Conservation (phyloP, 2,888 invertebrate genomes). For the Rotaria sp. region DNA sequence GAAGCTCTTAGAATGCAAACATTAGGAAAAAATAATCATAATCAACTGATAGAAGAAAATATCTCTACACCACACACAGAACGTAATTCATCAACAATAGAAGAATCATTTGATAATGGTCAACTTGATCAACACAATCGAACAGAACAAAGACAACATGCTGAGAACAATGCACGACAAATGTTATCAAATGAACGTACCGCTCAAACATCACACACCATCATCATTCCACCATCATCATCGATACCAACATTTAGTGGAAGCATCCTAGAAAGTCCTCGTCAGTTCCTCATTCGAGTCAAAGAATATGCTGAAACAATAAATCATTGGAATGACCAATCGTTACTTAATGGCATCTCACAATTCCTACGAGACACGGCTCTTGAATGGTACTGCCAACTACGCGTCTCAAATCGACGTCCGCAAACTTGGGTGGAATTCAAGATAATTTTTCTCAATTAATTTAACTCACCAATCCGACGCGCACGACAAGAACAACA, state of each 20-base stretch:
- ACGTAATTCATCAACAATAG: neutral
- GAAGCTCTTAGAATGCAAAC: no score
- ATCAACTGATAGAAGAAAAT: no score
- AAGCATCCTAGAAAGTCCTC: no score
- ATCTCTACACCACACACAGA: no score
- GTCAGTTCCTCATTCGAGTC: no score
- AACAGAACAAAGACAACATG: neutral
- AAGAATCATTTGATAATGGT: neutral
- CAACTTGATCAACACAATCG: neutral
- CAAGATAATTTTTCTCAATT: neutral
- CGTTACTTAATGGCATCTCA: neutral
- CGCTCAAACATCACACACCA: neutral
- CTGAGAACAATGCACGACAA: neutral
- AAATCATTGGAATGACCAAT: neutral
- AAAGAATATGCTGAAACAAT: neutral
- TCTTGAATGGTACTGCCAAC: neutral
- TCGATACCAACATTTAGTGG: no score
- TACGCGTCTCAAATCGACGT: neutral
- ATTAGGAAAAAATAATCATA: no score
- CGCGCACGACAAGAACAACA: no score
- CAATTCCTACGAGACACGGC: neutral
- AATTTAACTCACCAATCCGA: no score
- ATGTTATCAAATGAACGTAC: neutral
- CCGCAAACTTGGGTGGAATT: neutral
- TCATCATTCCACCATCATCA: neutral